Percentiles rank a stretch among this genome's conserved stretches.
Evolutionary conservation across 2,113 vertebrate genomes (phyloP).

Genomic region (Canis aureus): DNA sequence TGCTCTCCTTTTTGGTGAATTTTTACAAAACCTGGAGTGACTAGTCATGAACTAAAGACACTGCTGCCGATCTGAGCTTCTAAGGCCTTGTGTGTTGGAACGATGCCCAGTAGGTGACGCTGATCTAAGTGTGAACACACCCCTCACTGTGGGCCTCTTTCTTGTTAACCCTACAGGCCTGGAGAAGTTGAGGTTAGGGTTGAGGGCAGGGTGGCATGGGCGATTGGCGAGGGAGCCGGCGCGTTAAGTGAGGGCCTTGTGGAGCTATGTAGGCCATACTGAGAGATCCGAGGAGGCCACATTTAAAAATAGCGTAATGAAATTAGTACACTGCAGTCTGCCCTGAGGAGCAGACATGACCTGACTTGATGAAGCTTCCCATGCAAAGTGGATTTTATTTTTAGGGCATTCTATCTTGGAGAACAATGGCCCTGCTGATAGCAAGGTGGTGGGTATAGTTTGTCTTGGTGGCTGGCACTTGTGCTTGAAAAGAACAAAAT

Average conservation of each 20-base stretch:
- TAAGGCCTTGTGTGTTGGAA: neutral
- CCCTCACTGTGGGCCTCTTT: neutral
- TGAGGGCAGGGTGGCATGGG: constrained; percentile 52
- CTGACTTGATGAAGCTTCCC: constrained; percentile 88
- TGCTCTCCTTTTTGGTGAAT: neutral
- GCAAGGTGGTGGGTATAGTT: constrained; percentile 85
- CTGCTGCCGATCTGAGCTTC: constrained; percentile 41
- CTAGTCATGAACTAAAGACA: constrained; percentile 52
- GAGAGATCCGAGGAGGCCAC: constrained; percentile 84
- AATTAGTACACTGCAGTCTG: constrained; percentile 87
- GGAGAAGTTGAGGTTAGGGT: neutral
- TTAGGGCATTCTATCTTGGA: constrained; percentile 88
- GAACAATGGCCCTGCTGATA: constrained; percentile 88
- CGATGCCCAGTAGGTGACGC: neutral
- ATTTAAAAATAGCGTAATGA: constrained; percentile 90
- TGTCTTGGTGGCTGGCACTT: constrained; percentile 87
- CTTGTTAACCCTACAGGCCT: neutral
- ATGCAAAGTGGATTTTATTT: constrained; percentile 88
- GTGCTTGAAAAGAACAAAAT: constrained; percentile 85
- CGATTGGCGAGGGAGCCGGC: constrained; percentile 67
- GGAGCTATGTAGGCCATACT: constrained; percentile 85
- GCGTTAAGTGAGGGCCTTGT: constrained; percentile 68
- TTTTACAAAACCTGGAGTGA: neutral
- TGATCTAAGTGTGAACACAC: constrained; percentile 10
- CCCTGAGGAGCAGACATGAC: constrained; percentile 86